A percentile compares a stretch with the other conserved stretches of the same genome.
These are phyloP conservation scores for Ferdinandea cuprea DNA, from an alignment of 2,888 invertebrate species.

Conservation along the genomic window DNA sequence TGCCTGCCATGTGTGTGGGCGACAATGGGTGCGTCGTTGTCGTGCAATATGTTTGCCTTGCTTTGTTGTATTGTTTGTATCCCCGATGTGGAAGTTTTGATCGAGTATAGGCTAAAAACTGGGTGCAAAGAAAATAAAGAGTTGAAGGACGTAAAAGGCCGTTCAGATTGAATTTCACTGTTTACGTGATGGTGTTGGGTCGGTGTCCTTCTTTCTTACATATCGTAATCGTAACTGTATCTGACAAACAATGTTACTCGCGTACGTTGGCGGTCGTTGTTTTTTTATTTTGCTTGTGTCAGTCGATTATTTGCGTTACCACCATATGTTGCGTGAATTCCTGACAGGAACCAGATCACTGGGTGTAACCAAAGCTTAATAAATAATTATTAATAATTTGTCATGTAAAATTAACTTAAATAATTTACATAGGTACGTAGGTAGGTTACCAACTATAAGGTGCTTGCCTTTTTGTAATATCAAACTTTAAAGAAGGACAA, in stretches of 20 bases:
- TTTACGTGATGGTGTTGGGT: slow-evolving; percentile 68
- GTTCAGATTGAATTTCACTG: slow-evolving; percentile 71
- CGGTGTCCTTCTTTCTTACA: slow-evolving; percentile 69
- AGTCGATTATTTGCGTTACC: slow-evolving; percentile 39
- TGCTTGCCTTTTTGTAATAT: too few species aligned
- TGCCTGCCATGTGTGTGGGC: slow-evolving; percentile 68
- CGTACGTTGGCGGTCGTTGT: not conserved
- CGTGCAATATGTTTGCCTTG: slow-evolving; percentile 52
- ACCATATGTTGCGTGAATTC: slow-evolving; percentile 71
- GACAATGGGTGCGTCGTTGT: slow-evolving; percentile 65
- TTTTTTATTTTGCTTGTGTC: slow-evolving; percentile 26
- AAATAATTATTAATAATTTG: not conserved
- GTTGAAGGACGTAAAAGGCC: slow-evolving; percentile 72
- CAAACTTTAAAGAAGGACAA: too few species aligned
- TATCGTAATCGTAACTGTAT: slow-evolving; percentile 67
- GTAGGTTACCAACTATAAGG: too few species aligned
- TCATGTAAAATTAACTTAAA: not conserved
- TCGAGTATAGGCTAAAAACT: slow-evolving; percentile 19
- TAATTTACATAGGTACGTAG: too few species aligned
- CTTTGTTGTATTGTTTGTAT: slow-evolving; percentile 4
- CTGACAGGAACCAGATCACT: slow-evolving; percentile 37
- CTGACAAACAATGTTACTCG: slow-evolving; percentile 41
- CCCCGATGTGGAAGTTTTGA: slow-evolving; percentile 5
- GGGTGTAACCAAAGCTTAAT: slow-evolving; percentile 7
- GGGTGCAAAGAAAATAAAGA: slow-evolving; percentile 17